phyloP scores from a whole-genome alignment of 2,888 invertebrate species.

The Sympetrum striolatum region DNA sequence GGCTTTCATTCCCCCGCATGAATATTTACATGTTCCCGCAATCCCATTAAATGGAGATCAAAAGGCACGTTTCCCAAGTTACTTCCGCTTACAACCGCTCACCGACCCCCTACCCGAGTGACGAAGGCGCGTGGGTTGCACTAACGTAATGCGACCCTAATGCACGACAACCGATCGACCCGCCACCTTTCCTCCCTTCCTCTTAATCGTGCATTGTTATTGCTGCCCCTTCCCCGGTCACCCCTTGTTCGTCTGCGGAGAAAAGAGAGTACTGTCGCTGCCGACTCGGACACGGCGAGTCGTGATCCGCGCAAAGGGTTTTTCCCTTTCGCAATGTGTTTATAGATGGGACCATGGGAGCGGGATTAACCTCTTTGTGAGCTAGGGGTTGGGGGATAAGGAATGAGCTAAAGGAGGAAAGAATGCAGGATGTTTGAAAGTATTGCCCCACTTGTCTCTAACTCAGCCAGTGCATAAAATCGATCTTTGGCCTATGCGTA shows the following conservation, averaged over 20 bases:
- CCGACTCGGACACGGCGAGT: slow-evolving; percentile 24
- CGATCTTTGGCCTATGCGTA: too few relatives aligned
- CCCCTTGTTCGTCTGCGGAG: neutral
- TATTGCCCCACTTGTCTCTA: too few relatives aligned
- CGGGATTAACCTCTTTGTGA: neutral
- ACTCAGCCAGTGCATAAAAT: too few relatives aligned
- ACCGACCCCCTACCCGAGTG: neutral
- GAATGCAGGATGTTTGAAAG: too few relatives aligned
- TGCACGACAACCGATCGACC: slow-evolving; percentile 14
- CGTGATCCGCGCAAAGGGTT: slow-evolving; percentile 6
- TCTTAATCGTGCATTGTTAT: slow-evolving; percentile 36
- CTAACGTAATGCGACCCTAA: slow-evolving; percentile 24
- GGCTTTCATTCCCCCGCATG: neutral
- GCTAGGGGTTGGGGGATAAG: neutral
- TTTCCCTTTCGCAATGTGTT: neutral
- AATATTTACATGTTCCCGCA: neutral
- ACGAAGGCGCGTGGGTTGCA: slow-evolving; percentile 22
- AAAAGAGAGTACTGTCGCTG: slow-evolving; percentile 22
- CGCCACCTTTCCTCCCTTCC: neutral
- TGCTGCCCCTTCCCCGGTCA: neutral
- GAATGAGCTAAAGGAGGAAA: neutral
- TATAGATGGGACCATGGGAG: slow-evolving; percentile 1
- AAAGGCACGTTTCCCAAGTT: neutral
- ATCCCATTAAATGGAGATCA: slow-evolving; percentile 9
- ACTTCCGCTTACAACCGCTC: neutral